Evolutionary conservation across 2,888 invertebrate genomes (phyloP).

Genomic region (Drosophila paranaensis): DNA sequence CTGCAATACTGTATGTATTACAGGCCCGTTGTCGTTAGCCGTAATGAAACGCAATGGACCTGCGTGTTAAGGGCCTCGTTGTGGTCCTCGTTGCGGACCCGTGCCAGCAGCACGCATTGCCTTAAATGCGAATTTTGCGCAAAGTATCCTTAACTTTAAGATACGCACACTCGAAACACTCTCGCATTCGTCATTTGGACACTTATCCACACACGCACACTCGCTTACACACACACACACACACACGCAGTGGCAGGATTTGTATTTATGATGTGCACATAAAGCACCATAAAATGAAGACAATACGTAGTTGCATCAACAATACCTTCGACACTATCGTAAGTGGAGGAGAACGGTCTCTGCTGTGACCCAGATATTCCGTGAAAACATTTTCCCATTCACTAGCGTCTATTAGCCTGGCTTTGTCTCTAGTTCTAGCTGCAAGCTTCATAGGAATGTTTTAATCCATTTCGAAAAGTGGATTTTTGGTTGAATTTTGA

Average conservation of each 20-base stretch:
- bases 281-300: slow-evolving; percentile 69
- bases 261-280: slow-evolving; percentile 77
- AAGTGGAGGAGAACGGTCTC: neutral
- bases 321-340: slow-evolving; percentile 2
- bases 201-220: slow-evolving; percentile 2
- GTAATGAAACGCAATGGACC: slow-evolving; percentile 77
- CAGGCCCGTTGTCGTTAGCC: slow-evolving; percentile 64
- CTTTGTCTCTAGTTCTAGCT: slow-evolving; percentile 1
- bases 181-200: slow-evolving; percentile 20
- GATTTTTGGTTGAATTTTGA: neutral
- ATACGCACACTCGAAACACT: slow-evolving; percentile 36
- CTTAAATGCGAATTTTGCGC: slow-evolving; percentile 53
- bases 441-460: neutral
- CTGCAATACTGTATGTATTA: slow-evolving; percentile 42
- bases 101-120: slow-evolving; percentile 49
- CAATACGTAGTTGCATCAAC: slow-evolving; percentile 44
- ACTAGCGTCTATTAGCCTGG: slow-evolving; percentile 2
- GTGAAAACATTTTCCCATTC: neutral
- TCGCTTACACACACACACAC: neutral
- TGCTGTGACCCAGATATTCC: slow-evolving; percentile 7
- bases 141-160: slow-evolving; percentile 51
- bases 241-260: slow-evolving; percentile 54
- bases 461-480: neutral
- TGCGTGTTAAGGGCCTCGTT: slow-evolving; percentile 65
- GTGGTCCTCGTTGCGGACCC: slow-evolving; percentile 35